phyloP scores from a whole-genome alignment of 2,888 invertebrate genomes.

The Ligdia adustata region DNA sequence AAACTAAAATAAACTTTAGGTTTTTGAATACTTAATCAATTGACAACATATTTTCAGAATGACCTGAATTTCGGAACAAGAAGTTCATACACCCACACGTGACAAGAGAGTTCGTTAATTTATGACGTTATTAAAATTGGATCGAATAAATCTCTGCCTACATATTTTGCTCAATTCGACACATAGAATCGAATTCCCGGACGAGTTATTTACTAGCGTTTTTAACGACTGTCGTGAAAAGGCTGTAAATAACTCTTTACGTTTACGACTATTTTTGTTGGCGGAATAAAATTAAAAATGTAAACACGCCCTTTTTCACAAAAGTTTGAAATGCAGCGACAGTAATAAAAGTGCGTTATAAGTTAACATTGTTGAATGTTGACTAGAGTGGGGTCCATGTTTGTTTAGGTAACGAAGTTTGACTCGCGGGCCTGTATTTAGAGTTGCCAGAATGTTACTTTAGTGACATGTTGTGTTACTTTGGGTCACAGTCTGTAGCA shows the following conservation, averaged over 20 bases:
- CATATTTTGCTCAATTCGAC: slow-evolving; percentile 26
- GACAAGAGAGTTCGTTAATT: slow-evolving; percentile 23
- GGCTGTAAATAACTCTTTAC: slow-evolving; percentile 33
- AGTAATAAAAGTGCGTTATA: slow-evolving; percentile 40
- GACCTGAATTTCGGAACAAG: slow-evolving; percentile 10
- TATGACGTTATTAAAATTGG: slow-evolving; percentile 28
- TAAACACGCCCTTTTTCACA: slow-evolving; percentile 14
- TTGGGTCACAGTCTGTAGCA: too few relatives aligned
- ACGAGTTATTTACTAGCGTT: slow-evolving; percentile 26
- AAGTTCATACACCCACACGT: slow-evolving; percentile 27
- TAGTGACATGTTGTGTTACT: too few relatives aligned
- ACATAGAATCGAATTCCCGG: slow-evolving; percentile 22
- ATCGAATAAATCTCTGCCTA: slow-evolving; percentile 38
- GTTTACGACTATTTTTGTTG: slow-evolving; percentile 34
- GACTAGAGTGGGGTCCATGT: slow-evolving; percentile 63
- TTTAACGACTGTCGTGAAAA: slow-evolving; percentile 34
- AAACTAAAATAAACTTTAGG: too few relatives aligned
- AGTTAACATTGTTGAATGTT: slow-evolving; percentile 69
- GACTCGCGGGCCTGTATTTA: slow-evolving; percentile 50
- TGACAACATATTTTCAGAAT: slow-evolving; percentile 1
- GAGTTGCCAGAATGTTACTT: too few relatives aligned
- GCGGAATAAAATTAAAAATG: slow-evolving; percentile 26
- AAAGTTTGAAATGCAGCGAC: slow-evolving; percentile 39
- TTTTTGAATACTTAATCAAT: too few relatives aligned
- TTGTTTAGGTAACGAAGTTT: slow-evolving; percentile 79